Evolutionary conservation across 2,888 invertebrate genomes (phyloP), one percentile per base, ranked within the genome.

Genomic region (Stegana nigrithorax): DNA sequence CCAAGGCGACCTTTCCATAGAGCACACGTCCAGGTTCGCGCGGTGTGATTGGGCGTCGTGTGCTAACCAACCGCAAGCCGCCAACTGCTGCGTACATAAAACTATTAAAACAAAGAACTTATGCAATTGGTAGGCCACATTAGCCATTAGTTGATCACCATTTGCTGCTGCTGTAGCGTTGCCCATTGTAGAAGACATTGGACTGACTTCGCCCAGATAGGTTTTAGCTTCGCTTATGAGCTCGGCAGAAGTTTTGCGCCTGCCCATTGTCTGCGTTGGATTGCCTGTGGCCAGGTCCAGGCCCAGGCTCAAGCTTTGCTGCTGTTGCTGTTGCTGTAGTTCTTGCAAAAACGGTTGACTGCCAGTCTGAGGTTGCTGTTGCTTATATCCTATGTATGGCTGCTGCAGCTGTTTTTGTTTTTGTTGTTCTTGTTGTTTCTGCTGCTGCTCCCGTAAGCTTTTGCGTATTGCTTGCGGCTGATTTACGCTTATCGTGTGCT

Each of bases 21-120:
- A 95, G 87, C 14, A 91, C 90, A 29, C 95, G 88, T 69, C 93
- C 91, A 42, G 92, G 91, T 68, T 94, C 94, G 42, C 92, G 88
- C 7, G 95, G 95, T 10, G 95, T 95, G 83, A 91, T 94, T 6
- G 95, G 95, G n/a, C 95, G 88, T 62, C 92, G 91, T 53, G 95
- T 95, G 78, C 91, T 90, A 65, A 95, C 87, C 47, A 86, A 63
- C 14, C 85, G 84, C 26, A 83, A 82, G 14, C 86, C 86, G 39
- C 80, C 81, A 4, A 75, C 80, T 62, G 67, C 65, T 32, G 53
- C 17, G 8, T 12, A 42, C 19, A 32, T 1, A 36, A 36, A n/a
- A 39, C 5, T 14, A n/a, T 14, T 10, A 32, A 32, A 12, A 32
- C 2, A 32, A n/a, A 5, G 32, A 5, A 5, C 2, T 4, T n/a